Base-by-base conservation (phyloP, 2,888 invertebrate species). In the Hydrotaea cyrtoneurina region DNA sequence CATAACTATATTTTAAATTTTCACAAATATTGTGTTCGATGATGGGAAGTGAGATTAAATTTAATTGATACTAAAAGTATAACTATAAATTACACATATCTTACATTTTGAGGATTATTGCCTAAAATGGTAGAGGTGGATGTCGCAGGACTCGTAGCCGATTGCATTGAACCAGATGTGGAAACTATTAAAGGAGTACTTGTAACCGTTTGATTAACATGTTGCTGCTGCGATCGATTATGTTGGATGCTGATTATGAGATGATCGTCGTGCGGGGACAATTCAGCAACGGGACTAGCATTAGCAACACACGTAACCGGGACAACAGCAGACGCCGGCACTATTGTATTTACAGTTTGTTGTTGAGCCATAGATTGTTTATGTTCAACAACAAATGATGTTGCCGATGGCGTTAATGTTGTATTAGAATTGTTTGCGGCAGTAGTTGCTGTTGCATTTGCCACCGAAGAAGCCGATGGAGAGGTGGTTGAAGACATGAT, bases 391-490 rank as follows among this genome's bases (percentile, higher is more conserved):
- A 71, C 69, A 72, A 64, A 74, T 36, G 59, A 39, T 46, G 74
- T 55, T 36, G 85, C 15, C 53, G 62, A 62, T 78, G 73, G 10
- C 7, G 75, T 31, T n/a, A 78, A 26, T 78, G 93, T 90, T 93
- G 93, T 78, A 93, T 85, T 92, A 92, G 90, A 91, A 90, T 86
- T 89, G 83, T 92, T 78, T 92, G 90, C 91, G 90, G 86, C 36
- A 64, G 46, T 62, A 26, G 72, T 19, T 31, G 78, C 21, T 55
- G 72, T 31, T 59, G 31, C 71, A 55, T 88, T 50, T 90, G 69
- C 8, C 43, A 15, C 21, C 66, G 39, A 0, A 0, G 66, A 39
- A n/a, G n/a, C n/a, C 13, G 66, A 39, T 11, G 62, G 43, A 89
- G 89, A 39, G 88, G 89, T 43, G 73, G 80, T 43, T 50, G 75